phyloP scores from a whole-genome alignment of 1,140 invertebrate species.

The Stegodyphus mimosarum region DNA sequence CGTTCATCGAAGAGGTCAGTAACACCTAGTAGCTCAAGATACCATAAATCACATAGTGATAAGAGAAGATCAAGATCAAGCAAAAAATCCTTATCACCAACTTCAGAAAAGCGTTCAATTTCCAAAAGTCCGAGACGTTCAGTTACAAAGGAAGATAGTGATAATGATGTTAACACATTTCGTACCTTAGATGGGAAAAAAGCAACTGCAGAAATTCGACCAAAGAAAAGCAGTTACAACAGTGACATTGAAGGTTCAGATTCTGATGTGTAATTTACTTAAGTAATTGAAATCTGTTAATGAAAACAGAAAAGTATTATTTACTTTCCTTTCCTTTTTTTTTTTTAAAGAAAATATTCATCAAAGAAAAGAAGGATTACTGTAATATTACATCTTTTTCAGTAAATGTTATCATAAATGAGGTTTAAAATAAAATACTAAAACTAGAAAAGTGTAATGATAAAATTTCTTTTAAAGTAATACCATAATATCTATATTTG shows the following conservation, averaged over 20 bases:
- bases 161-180: conserved; percentile 15
- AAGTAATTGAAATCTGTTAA: too few species aligned
- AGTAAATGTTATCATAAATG: too few species aligned
- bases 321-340: too few species aligned
- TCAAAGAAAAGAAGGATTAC: too few species aligned
- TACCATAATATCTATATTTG: too few species aligned
- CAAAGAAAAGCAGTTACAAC: conserved; percentile 29
- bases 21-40: conserved; percentile 1
- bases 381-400: too few species aligned
- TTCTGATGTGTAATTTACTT: neutral
- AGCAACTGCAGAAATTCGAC: neutral
- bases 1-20: conserved; percentile 32
- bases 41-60: conserved; percentile 9
- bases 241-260: conserved; percentile 44
- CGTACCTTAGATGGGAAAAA: conserved; percentile 8
- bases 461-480: too few species aligned
- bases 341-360: too few species aligned
- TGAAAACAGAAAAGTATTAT: too few species aligned
- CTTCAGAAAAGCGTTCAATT: conserved; percentile 22
- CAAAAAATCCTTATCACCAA: conserved; percentile 14
- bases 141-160: neutral
- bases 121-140: conserved; percentile 36
- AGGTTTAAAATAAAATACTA: too few species aligned
- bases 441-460: too few species aligned
- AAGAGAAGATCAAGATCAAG: conserved; percentile 36